Percentiles rank a stretch among this genome's conserved stretches.
Evolutionary conservation across 2,888 invertebrate species (phyloP).

Genomic region (Aricia artaxerxes): DNA sequence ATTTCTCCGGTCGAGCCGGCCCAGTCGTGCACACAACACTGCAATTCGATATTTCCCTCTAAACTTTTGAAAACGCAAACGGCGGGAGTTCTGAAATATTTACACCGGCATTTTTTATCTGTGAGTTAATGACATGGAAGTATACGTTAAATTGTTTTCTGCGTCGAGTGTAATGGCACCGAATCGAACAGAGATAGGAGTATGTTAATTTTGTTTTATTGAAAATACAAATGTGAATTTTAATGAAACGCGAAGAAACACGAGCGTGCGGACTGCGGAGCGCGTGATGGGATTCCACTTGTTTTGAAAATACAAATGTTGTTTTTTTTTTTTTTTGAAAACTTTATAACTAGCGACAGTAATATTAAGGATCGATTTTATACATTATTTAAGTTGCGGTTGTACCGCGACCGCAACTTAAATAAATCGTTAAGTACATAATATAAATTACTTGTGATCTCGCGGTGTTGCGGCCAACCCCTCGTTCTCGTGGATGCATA

Average conservation of each 20-base stretch:
- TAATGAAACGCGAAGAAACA: background rate
- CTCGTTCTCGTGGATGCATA: too few species aligned
- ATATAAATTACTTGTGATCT: too few species aligned
- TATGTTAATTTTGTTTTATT: slow-evolving; percentile 19
- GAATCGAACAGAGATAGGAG: slow-evolving; percentile 19
- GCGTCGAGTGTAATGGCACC: slow-evolving; percentile 19
- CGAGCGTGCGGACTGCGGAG: background rate
- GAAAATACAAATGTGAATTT: background rate
- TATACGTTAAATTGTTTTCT: slow-evolving; percentile 25
- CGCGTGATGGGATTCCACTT: background rate
- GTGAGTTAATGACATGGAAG: slow-evolving; percentile 19
- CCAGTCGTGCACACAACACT: too few species aligned
- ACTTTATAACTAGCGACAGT: too few species aligned
- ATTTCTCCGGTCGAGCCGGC: too few species aligned
- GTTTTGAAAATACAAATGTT: too few species aligned
- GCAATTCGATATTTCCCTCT: background rate
- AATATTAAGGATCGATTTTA: too few species aligned
- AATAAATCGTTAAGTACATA: too few species aligned
- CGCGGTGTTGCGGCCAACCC: too few species aligned
- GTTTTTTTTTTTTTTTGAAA: too few species aligned
- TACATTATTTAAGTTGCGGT: too few species aligned
- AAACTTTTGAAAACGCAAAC: slow-evolving; percentile 1
- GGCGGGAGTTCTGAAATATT: slow-evolving; percentile 11
- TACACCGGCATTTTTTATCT: slow-evolving; percentile 5
- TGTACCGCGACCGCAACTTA: too few species aligned